Conservation (phyloP, 2,113 vertebrate species). For the Vireo altiloquus region DNA sequence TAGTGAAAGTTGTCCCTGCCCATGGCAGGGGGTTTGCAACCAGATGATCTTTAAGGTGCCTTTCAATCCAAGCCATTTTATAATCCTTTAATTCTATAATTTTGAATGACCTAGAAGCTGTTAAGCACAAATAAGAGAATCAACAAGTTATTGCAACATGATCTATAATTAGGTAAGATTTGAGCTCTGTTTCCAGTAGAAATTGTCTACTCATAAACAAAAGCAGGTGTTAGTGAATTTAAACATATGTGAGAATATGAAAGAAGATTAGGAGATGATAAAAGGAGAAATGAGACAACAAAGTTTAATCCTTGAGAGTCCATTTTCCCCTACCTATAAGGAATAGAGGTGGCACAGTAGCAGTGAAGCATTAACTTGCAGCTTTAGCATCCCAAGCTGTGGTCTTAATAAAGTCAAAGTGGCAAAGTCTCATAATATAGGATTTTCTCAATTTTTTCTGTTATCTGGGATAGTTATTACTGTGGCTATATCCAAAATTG, state of each 20-base stretch:
- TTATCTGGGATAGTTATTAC: neutral
- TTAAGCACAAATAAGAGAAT: neutral
- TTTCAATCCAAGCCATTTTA: neutral
- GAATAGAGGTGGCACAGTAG: neutral
- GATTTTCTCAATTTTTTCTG: neutral
- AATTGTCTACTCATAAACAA: neutral
- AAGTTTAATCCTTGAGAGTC: neutral
- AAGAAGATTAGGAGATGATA: neutral
- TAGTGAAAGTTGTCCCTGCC: neutral
- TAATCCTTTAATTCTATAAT: neutral
- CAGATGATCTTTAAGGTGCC: neutral
- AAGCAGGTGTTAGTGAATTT: neutral
- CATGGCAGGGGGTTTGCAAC: neutral
- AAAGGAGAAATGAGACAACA: neutral
- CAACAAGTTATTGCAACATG: neutral
- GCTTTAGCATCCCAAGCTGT: neutral
- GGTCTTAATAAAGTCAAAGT: neutral
- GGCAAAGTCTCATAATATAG: neutral
- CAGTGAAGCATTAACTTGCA: neutral
- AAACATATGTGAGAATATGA: neutral
- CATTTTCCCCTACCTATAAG: neutral
- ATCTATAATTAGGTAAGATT: neutral
- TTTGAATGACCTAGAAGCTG: neutral
- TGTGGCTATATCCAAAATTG: neutral
- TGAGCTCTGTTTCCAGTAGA: neutral